Evolutionary conservation across 2,888 invertebrate species (phyloP).

Genomic region (Rutpela maculata): DNA sequence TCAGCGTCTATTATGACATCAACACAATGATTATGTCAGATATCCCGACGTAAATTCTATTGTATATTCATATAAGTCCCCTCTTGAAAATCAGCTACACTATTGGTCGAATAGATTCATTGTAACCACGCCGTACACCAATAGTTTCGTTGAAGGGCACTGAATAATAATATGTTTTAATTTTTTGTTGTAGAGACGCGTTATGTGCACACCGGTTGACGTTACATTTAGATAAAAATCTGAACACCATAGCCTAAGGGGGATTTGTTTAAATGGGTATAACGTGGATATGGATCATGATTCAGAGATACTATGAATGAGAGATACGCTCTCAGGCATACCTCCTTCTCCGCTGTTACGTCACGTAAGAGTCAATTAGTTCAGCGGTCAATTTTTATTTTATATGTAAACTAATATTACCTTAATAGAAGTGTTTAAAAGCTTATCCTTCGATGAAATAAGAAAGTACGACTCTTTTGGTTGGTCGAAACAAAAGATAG

Average conservation of each 20-base stretch:
- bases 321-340: too few species aligned
- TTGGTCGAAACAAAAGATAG: too few species aligned
- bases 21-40: conserved; percentile 59
- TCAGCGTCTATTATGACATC: conserved; percentile 60
- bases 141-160: conserved; percentile 13
- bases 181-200: neutral
- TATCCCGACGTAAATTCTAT: conserved; percentile 56
- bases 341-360: too few species aligned
- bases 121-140: conserved; percentile 24
- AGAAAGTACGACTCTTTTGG: too few species aligned
- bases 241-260: neutral
- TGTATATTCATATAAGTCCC: conserved; percentile 60
- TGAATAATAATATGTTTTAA: conserved; percentile 25
- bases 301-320: too few species aligned
- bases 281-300: neutral
- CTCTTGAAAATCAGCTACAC: conserved; percentile 57
- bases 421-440: too few species aligned
- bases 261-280: neutral
- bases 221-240: conserved; percentile 9
- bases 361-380: too few species aligned
- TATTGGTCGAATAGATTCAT: conserved; percentile 54
- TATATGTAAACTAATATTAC: too few species aligned
- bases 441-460: too few species aligned
- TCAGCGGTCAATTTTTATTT: too few species aligned
- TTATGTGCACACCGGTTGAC: neutral